Evolutionary conservation across 53 echinoderm and acorn worm species (phyloP).

Genomic region (Echinometra lucunter): DNA sequence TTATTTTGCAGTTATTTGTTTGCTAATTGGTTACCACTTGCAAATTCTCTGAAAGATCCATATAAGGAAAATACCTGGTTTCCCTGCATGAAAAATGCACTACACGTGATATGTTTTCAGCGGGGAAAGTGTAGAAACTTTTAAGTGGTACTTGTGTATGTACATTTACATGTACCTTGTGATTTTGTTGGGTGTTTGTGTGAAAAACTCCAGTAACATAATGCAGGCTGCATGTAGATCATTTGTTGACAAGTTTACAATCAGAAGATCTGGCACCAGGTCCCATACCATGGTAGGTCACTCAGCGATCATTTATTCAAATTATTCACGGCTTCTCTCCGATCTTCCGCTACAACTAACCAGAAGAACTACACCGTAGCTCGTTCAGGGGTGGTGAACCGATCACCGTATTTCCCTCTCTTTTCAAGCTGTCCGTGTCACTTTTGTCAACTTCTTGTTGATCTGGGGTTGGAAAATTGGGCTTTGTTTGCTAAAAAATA

Average conservation of each 20-base stretch:
- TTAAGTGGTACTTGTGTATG: not conserved
- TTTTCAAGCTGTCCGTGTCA: not conserved
- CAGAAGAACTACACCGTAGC: not conserved
- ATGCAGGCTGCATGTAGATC: not conserved
- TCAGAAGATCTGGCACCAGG: not conserved
- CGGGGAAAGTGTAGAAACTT: not conserved
- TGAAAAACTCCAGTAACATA: not conserved
- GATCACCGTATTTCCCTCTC: constrained; percentile 21
- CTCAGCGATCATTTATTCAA: constrained; percentile 4
- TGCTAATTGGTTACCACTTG: no score
- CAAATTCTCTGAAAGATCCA: no score
- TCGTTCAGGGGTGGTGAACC: constrained; percentile 4
- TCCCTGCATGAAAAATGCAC: no score
- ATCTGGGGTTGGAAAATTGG: constrained; percentile 5
- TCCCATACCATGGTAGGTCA: not conserved
- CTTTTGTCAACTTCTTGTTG: constrained; percentile 38
- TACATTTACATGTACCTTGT: no score
- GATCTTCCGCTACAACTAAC: not conserved
- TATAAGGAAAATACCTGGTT: no score
- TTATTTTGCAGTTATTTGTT: no score
- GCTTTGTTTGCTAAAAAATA: constrained; percentile 32
- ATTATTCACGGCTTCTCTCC: not conserved
- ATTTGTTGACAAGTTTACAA: not conserved
- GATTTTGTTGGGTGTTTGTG: not conserved
- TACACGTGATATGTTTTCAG: not conserved